Conservation (phyloP, 1,140 invertebrate species). For the Diachasma alloeum region DNA sequence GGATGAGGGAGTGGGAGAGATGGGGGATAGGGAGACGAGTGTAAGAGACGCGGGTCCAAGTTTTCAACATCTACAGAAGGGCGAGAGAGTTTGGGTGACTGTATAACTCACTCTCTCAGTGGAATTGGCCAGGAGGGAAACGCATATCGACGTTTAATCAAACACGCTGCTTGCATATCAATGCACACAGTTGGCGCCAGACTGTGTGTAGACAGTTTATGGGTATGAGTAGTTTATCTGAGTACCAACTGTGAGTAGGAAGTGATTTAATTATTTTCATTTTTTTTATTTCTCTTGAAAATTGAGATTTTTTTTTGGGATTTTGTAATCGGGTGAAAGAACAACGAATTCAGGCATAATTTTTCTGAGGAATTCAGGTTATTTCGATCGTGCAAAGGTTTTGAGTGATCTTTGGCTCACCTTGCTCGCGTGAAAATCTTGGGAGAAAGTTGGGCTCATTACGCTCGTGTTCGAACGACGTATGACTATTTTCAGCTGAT, state of each 20-base stretch:
- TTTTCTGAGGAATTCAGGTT: no score
- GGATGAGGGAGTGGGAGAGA: background rate
- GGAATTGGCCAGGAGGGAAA: background rate
- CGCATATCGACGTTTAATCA: conserved; percentile 43
- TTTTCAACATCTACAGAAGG: conserved; percentile 2
- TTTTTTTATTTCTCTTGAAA: background rate
- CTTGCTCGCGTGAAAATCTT: no score
- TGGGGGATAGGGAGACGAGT: background rate
- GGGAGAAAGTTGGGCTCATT: no score
- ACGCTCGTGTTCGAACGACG: no score
- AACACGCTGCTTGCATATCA: conserved; percentile 33
- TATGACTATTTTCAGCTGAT: no score
- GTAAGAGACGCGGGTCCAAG: background rate
- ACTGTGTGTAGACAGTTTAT: background rate
- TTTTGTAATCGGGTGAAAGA: no score
- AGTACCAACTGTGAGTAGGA: background rate
- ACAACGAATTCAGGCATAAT: no score
- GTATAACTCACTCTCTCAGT: background rate
- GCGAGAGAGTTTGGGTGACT: background rate
- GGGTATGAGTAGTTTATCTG: background rate
- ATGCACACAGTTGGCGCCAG: conserved; percentile 23
- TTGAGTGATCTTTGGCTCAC: no score
- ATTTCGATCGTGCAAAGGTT: no score
- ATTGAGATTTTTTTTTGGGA: no score
- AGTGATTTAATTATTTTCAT: background rate